Base-by-base conservation (phyloP, 2,888 invertebrate genomes). In the Geophilus truncorum region DNA sequence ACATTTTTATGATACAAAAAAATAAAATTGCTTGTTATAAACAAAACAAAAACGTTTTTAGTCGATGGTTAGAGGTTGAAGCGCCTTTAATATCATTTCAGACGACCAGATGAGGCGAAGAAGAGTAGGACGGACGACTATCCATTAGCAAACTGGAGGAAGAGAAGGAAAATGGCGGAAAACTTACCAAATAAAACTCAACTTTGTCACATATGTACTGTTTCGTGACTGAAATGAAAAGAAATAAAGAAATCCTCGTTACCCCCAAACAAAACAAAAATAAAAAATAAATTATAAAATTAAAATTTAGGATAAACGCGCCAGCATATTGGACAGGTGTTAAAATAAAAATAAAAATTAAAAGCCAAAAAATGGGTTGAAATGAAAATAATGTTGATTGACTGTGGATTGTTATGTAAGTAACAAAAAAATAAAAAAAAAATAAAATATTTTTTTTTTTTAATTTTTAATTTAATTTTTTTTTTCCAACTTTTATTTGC, bases 221-320 rank as follows among this genome's bases (percentile, higher is more conserved):
- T 80, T 34, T 80, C 80, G 62, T 80, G 80, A 80, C 80, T 80
- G 80, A 62, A 80, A 79, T 30, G 45, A 32, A 32, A 80, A 70
- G 70, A 18, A 80, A 62, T 10, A 79, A 79, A 23, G 15, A 21
- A 57, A 21, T 57, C 57, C 78, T n/a, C 12, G 21, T 78, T 78
- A 36, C 36, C 34, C 23, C 78, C 36, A 21, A 4, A 36, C 28
- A 30, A 78, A 78, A 78, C 6, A 78, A 34, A 78, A 78, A 12
- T 32, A 78, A 78, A 78, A 6, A 34, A 30, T 36, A 4, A 78
- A 78, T 18, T 40, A 1, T 6, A 78, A 15, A n/a, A 36, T 34
- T 18, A 78, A 32, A 76, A 70, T 6, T n/a, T 7, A 7, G 18
- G 62, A 7, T 57, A 76, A 21, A 21, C 12, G 25, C 4, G 25